These are phyloP conservation scores for Heterotis niloticus DNA, from an alignment of 2,113 vertebrate species.

Conservation along the genomic window DNA sequence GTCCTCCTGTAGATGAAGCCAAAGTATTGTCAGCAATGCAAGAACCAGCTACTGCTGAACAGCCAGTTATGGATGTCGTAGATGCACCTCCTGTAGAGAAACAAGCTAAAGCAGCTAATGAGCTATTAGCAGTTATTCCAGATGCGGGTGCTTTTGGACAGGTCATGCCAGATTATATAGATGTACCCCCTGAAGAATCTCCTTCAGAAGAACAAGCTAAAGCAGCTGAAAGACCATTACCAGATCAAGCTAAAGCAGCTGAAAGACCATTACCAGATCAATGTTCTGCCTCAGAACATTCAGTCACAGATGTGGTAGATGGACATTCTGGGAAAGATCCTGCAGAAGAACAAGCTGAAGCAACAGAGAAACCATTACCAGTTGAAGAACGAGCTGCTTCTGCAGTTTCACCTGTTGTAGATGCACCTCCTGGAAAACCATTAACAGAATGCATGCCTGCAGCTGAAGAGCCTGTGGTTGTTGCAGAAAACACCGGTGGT, in stretches of 20 bases:
- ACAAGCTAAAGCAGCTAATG: not conserved
- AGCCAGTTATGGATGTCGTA: not conserved
- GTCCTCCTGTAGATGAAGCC: not conserved
- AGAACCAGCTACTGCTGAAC: not conserved
- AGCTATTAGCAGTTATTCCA: not conserved
- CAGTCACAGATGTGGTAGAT: not conserved
- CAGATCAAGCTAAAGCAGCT: not conserved
- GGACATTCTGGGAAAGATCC: not conserved
- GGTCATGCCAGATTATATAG: not conserved
- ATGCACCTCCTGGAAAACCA: not conserved
- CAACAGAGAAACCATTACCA: not conserved
- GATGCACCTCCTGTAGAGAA: not conserved
- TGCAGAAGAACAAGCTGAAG: not conserved
- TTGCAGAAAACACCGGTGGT: not conserved
- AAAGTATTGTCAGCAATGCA: not conserved
- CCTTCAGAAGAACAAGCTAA: not conserved
- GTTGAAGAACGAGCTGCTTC: not conserved
- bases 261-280: not conserved
- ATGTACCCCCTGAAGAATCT: not conserved
- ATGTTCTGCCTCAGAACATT: not conserved
- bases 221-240: not conserved
- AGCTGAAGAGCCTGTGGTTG: not conserved
- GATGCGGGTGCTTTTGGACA: not conserved
- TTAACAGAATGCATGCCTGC: not conserved
- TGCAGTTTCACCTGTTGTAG: not conserved